These are phyloP conservation scores for Erithacus rubecula DNA, from an alignment of 2,797 vertebrate genomes.

Conservation along the genomic window DNA sequence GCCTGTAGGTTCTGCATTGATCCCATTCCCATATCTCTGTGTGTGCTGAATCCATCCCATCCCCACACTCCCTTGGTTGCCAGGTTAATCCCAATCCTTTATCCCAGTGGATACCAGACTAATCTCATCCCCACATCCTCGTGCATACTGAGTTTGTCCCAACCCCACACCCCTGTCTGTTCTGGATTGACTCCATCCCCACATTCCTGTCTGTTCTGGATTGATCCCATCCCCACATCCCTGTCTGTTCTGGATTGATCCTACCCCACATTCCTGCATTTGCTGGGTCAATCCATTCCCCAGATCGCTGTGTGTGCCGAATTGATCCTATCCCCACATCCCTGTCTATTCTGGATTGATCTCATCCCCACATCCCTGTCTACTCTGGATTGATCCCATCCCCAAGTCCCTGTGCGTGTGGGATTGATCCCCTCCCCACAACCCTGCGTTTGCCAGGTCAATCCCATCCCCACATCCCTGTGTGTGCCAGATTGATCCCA, in stretches of 20 bases:
- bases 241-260: fast-evolving
- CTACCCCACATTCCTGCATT: not conserved
- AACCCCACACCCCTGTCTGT: not conserved
- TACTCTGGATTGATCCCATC: fast-evolving
- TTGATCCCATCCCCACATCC: not conserved
- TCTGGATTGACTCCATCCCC: fast-evolving
- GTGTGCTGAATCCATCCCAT: not conserved
- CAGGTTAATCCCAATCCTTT: no score
- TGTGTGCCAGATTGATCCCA: fast-evolving
- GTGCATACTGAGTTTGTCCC: no score
- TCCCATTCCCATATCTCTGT: no score
- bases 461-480: not conserved
- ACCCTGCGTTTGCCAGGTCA: fast-evolving
- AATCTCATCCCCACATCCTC: no score
- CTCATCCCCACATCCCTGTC: not conserved
- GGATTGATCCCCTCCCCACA: fast-evolving
- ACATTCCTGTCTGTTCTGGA: fast-evolving
- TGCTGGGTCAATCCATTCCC: not conserved
- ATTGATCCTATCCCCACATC: not conserved
- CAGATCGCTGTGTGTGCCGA: no score
- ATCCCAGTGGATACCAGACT: no score
- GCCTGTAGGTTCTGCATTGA: no score
- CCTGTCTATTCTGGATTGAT: fast-evolving
- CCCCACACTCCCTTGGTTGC: no score
- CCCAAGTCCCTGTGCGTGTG: fast-evolving